Base-by-base conservation (phyloP, 1,140 invertebrate species). In the Zaprionus africanus region DNA sequence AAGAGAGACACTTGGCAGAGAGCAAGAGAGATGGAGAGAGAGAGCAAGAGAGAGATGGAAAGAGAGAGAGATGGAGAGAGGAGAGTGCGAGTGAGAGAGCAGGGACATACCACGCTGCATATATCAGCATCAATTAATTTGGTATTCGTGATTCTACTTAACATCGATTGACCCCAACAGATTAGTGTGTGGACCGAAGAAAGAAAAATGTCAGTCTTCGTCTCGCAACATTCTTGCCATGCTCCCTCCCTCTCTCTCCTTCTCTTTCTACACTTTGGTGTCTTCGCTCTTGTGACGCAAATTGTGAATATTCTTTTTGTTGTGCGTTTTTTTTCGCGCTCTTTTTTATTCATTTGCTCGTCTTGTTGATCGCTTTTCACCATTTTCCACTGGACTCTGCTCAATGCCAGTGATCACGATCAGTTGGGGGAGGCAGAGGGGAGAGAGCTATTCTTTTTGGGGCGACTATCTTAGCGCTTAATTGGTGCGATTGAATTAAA, bases 141-240 rank as follows among this genome's bases (percentile, higher is more conserved):
- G 91, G 91, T 91, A 92, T 92, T 92, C 91, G 91, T 92, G 91
- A 92, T 92, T 92, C 91, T 92, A 92, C 88, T 92, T 92, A 92
- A 92, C 91, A 92, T 92, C 91, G 91, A 92, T 92, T 92, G 91
- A 92, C 91, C 91, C 79, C 75, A 77, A 92, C 91, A 92, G 91
- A 92, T 92, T 92, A 92, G 91, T 92, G 41, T 46, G 41, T 46
- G 80, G 71, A 65, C 57, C 72, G 67, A 68, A 83, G 41, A 46
- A 46, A 46, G 41, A 73, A 84, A 84, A 78, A 78, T 81, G 79
- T 81, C 82, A 81, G 71, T 84, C 81, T 83, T 79, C 34, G 51
- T 41, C 38, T 26, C 53, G 38, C 58, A 62, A 66, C 67, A 76
- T 76, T 63, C 67, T 64, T 76, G 26, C 0, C 22, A 49, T 17